phyloP scores from a whole-genome alignment of 1,140 invertebrate genomes.

The Harlomillsia oculata region DNA sequence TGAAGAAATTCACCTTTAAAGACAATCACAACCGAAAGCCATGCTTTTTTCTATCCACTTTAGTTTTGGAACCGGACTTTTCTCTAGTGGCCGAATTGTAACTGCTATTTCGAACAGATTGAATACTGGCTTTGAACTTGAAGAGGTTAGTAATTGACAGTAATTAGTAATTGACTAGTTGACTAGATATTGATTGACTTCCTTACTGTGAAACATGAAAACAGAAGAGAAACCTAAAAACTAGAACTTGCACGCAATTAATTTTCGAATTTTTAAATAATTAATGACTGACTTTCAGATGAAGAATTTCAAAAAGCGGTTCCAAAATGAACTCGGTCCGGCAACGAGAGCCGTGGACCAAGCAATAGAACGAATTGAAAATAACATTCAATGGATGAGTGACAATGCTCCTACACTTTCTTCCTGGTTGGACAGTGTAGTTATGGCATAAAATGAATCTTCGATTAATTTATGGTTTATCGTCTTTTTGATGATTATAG shows the following conservation, averaged over 20 bases:
- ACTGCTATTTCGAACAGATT: slow-evolving; percentile 58
- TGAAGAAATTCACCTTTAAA: slow-evolving; percentile 3
- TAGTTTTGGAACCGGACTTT: slow-evolving; percentile 59
- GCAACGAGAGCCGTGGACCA: slow-evolving; percentile 59
- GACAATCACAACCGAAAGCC: neutral
- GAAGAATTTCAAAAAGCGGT: slow-evolving; percentile 44
- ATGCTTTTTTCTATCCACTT: slow-evolving; percentile 37
- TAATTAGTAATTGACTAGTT: neutral
- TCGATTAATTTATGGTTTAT: too few species aligned
- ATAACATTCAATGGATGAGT: slow-evolving; percentile 71
- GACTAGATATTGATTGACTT: too few species aligned
- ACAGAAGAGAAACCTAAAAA: too few species aligned
- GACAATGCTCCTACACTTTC: slow-evolving; percentile 60
- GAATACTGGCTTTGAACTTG: slow-evolving; percentile 61
- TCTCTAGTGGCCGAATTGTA: slow-evolving; percentile 61
- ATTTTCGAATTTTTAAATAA: too few species aligned
- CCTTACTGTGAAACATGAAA: too few species aligned
- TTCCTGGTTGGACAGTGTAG: slow-evolving; percentile 54
- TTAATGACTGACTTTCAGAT: too few species aligned
- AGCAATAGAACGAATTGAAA: slow-evolving; percentile 62
- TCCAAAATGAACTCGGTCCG: slow-evolving; percentile 46
- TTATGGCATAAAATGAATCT: too few species aligned
- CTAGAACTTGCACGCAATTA: too few species aligned
- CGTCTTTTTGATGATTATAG: too few species aligned
- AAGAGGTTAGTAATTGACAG: slow-evolving; percentile 60